A percentile compares a stretch with the other conserved stretches of the same genome.
Evolutionary conservation across 2,888 invertebrate species (phyloP).

Genomic region (Cepaea hortensis): DNA sequence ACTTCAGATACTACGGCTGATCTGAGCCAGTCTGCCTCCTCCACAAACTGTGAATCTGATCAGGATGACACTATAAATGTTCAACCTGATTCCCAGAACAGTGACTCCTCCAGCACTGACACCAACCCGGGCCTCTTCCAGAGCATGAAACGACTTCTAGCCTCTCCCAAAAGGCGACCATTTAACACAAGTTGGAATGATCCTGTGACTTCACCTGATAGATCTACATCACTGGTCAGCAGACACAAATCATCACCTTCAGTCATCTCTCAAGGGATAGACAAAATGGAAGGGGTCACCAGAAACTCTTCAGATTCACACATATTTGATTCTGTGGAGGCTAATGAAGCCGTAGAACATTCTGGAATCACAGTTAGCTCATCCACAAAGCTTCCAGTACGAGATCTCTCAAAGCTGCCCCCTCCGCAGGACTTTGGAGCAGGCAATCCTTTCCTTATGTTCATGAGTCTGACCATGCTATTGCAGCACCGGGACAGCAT

Average conservation of each 20-base stretch:
- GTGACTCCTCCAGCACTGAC: background rate
- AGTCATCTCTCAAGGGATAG: background rate
- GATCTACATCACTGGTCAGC: constrained; percentile 1
- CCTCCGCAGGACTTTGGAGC: constrained; percentile 92
- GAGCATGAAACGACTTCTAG: constrained; percentile 57
- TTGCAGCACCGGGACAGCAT: constrained; percentile 94
- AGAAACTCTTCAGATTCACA: constrained; percentile 34
- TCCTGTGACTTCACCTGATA: background rate
- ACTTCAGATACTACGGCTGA: background rate
- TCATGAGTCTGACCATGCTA: constrained; percentile 92
- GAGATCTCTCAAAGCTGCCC: constrained; percentile 79
- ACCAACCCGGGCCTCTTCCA: constrained; percentile 52
- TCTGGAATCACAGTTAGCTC: background rate
- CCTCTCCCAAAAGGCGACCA: constrained; percentile 50
- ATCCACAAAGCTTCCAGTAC: background rate
- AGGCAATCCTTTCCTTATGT: constrained; percentile 97
- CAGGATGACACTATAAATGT: background rate
- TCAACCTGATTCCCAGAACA: constrained; percentile 9
- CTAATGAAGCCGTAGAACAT: constrained; percentile 31
- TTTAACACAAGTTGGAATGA: constrained; percentile 29
- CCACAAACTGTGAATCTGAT: background rate
- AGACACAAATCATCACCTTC: background rate
- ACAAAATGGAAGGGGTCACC: background rate
- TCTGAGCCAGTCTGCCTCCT: background rate
- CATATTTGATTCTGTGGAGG: constrained; percentile 46